phyloP scores from a whole-genome alignment of 2,113 vertebrate species.

The Pterocles gutturalis region DNA sequence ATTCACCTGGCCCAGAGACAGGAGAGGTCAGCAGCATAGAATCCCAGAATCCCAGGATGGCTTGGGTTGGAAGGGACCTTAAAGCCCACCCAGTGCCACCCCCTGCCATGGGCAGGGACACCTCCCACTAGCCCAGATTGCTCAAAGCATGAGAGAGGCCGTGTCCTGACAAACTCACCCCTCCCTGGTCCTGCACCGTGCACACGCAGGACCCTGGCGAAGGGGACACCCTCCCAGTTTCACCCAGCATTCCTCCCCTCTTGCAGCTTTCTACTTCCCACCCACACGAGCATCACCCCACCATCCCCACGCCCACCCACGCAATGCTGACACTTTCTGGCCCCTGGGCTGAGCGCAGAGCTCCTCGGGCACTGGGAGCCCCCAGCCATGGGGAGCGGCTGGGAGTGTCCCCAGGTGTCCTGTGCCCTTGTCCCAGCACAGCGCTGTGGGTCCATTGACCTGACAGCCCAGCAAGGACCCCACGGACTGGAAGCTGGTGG shows the following conservation, averaged over 20 bases:
- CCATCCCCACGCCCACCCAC: neutral
- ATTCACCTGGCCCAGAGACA: constrained; percentile 77
- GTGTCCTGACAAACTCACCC: neutral
- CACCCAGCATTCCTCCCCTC: accelerated
- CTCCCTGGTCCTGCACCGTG: neutral
- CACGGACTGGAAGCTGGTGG: neutral
- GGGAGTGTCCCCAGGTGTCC: neutral
- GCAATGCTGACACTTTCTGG: neutral
- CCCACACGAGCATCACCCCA: neutral
- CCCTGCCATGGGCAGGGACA: too few species aligned
- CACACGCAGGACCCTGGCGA: neutral
- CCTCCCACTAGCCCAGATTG: too few species aligned
- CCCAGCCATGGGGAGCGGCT: neutral
- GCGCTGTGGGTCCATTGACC: neutral
- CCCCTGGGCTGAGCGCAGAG: neutral
- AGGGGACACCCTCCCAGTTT: neutral
- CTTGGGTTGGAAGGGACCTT: too few species aligned
- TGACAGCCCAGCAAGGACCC: neutral
- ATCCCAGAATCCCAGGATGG: too few species aligned
- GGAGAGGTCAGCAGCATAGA: neutral
- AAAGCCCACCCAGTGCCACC: too few species aligned
- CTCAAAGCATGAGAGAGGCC: neutral
- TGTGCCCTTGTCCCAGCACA: neutral
- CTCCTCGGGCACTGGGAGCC: neutral
- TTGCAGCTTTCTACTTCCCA: neutral